Percentiles rank a stretch among this genome's conserved stretches.
phyloP scores from a whole-genome alignment of 2,797 vertebrate species.

The Hephaestus fuliginosus region DNA sequence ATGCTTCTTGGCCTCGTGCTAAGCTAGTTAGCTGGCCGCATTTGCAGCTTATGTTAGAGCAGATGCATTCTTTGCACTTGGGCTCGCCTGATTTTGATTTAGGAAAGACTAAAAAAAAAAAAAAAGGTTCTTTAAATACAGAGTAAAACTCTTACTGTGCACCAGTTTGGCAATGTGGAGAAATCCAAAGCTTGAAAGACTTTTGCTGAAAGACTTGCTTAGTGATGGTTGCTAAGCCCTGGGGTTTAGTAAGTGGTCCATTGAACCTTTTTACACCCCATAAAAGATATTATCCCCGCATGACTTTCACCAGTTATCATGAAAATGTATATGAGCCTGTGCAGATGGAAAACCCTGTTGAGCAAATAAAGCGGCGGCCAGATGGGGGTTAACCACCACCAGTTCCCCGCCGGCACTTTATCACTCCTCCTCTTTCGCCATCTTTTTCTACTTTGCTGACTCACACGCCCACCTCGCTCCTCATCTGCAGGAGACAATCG shows the following conservation, averaged over 20 bases:
- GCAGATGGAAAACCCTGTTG: constrained; percentile 14
- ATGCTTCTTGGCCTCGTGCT: not conserved
- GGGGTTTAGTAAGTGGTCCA: not conserved
- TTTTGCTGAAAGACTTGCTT: not conserved
- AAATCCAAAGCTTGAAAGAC: not conserved
- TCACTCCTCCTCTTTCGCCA: not conserved
- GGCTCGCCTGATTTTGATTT: not conserved
- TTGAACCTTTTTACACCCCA: not conserved
- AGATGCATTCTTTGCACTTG: not conserved
- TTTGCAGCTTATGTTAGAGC: not conserved
- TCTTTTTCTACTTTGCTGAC: constrained; percentile 14
- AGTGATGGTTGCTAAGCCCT: not conserved
- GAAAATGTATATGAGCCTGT: constrained; percentile 1
- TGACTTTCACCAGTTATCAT: constrained; percentile 17
- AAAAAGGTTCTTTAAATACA: not conserved
- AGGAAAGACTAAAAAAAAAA: not conserved
- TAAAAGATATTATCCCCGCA: constrained; percentile 10
- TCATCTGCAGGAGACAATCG: not conserved
- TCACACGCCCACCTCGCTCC: not conserved
- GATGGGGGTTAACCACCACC: not conserved
- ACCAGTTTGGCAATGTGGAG: not conserved
- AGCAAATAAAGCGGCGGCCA: not conserved
- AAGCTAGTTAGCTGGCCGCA: not conserved
- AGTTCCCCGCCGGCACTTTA: not conserved
- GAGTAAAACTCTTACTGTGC: not conserved